Base-by-base conservation (phyloP, 2,797 vertebrate species). In the Sebastes itinus region DNA sequence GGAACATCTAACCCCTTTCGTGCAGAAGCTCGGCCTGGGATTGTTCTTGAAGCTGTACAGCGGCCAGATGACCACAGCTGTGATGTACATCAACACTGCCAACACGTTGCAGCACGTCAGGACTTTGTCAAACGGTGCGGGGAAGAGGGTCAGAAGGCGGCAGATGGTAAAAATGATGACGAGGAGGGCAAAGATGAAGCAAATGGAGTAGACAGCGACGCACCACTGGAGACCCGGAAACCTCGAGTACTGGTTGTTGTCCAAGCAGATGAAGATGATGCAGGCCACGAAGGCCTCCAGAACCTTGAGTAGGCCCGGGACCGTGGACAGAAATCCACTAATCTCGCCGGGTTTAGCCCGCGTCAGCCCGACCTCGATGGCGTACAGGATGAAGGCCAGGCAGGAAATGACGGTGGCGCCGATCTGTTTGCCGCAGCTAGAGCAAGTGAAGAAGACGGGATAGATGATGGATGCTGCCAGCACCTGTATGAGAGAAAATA, bases 231-330 rank as follows among this genome's bases (percentile, higher is more conserved):
- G 89, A 5, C 95, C 96, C 0, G 93, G 14, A 1, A 3, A 5
- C 0, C 0, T 0, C 0, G 1, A 2, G 74, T 71, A 3, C 0
- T 0, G 0, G 60, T 2, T 13, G 14, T 55, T 3, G 23, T 90
- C 85, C 54, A 96, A 55, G 52, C 86, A 94, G 74, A 90, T 94
- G 89, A 98, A 97, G 92, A 97, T 97, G 76, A 97, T 95, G 72
- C 97, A 97, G 33, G 97, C 96, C 73, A 97, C 92, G 0, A 96
- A 97, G 61, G 94, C 94, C 83, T 98, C 97, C 9, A 98, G 95
- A 7, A 98, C 96, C 82, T 98, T 98, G 67, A 98, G 93, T 38
- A 97, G 95, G 10, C 97, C 97, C 0, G 97, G 97, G 32, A 97
- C 75, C 0, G 97, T 97, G 78, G 95, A 93, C 61, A 98, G 93